Evolutionary conservation across 2,888 invertebrate species (phyloP).

Genomic region (Acanthococcus lagerstroemiae): DNA sequence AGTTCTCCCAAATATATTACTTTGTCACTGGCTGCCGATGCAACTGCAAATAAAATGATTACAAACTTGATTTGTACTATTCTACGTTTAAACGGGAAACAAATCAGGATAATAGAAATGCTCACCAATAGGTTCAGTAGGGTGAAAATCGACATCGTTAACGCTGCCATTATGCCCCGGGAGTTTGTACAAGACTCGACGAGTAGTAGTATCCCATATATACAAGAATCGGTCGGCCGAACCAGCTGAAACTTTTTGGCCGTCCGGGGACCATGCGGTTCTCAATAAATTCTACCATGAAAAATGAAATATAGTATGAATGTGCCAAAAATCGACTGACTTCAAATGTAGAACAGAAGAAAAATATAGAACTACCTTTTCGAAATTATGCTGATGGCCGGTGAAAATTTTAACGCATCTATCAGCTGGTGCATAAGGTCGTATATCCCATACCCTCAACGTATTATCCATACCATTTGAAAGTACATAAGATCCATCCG

Average conservation of each 20-base stretch:
- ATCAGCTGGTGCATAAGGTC: constrained; percentile 87
- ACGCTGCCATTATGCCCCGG: constrained; percentile 98
- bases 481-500: constrained; percentile 78
- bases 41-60: constrained; percentile 49
- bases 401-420: constrained; percentile 84
- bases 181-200: constrained; percentile 86
- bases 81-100: neutral
- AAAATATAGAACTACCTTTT: constrained; percentile 53
- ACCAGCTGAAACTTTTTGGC: constrained; percentile 80
- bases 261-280: constrained; percentile 89
- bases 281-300: constrained; percentile 69
- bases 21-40: constrained; percentile 92
- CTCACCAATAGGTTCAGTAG: constrained; percentile 71
- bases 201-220: constrained; percentile 90
- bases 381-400: constrained; percentile 95
- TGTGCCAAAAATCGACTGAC: neutral
- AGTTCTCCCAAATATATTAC: constrained; percentile 92
- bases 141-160: constrained; percentile 92
- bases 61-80: constrained; percentile 28
- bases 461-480: constrained; percentile 97
- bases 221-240: constrained; percentile 93
- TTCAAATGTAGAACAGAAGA: constrained; percentile 2
- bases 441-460: constrained; percentile 89
- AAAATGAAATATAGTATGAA: constrained; percentile 2
- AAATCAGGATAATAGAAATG: no score